Evolutionary conservation across 2,888 invertebrate genomes (phyloP).

Genomic region (Drosophila cognata): DNA sequence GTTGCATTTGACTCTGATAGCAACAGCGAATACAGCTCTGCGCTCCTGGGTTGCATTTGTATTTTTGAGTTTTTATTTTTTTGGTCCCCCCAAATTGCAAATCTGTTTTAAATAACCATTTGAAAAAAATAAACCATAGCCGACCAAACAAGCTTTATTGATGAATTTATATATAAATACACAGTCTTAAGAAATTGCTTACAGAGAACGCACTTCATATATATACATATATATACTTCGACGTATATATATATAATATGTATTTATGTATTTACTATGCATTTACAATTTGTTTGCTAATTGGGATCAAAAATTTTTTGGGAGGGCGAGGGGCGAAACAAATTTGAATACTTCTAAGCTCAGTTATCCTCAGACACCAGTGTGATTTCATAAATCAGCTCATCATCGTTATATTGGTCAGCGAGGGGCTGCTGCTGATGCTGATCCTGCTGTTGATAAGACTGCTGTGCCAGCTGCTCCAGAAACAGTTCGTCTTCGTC

Average conservation of each 20-base stretch:
- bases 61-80: not conserved
- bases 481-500: slow-evolving; percentile 47
- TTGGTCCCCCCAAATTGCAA: slow-evolving; percentile 23
- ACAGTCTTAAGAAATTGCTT: slow-evolving; percentile 22
- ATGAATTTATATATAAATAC: not conserved
- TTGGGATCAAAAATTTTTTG: not conserved
- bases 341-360: slow-evolving; percentile 12
- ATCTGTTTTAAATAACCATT: slow-evolving; percentile 40
- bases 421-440: slow-evolving; percentile 33
- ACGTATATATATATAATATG: slow-evolving; percentile 4
- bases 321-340: too few species aligned
- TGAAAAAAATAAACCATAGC: slow-evolving; percentile 5
- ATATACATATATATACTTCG: not conserved
- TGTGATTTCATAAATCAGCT: slow-evolving; percentile 72
- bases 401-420: slow-evolving; percentile 51
- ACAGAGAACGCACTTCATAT: slow-evolving; percentile 11
- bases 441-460: not conserved
- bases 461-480: slow-evolving; percentile 23
- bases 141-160: slow-evolving; percentile 29
- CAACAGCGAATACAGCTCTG: slow-evolving; percentile 56
- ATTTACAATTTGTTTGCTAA: slow-evolving; percentile 21
- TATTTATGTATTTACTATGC: not conserved
- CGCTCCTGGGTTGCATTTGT: slow-evolving; percentile 64
- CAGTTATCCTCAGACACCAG: slow-evolving; percentile 70
- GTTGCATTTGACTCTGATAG: slow-evolving; percentile 48